Evolutionary conservation across 2,797 vertebrate species (phyloP).

Genomic region (Sparidentex hasta): DNA sequence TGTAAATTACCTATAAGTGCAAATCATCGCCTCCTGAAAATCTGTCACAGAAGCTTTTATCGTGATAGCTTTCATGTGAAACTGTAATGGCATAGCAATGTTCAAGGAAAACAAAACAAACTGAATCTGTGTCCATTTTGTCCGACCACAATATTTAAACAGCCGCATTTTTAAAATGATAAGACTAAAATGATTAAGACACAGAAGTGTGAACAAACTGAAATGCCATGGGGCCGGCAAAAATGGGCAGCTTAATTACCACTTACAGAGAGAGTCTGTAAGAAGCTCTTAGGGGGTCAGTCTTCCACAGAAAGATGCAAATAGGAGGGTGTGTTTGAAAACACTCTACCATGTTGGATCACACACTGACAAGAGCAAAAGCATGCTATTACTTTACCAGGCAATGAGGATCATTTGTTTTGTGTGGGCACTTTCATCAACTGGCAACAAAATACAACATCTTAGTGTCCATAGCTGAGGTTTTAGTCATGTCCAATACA

Average conservation of each 20-base stretch:
- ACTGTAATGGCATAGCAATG: conserved; percentile 15
- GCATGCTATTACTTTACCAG: conserved; percentile 62
- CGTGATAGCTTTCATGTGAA: neutral
- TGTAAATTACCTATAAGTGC: conserved; percentile 10
- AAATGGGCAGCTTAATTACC: conserved; percentile 71
- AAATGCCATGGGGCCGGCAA: conserved; percentile 62
- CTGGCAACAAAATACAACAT: conserved; percentile 20
- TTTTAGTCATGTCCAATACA: neutral
- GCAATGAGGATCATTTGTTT: conserved; percentile 35
- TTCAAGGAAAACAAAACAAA: conserved; percentile 23
- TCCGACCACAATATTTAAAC: conserved; percentile 45
- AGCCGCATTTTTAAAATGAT: conserved; percentile 45
- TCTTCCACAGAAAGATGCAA: conserved; percentile 58
- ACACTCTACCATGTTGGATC: conserved; percentile 66
- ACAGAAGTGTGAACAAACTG: conserved; percentile 52
- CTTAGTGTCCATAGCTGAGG: conserved; percentile 13
- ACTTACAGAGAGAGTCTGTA: conserved; percentile 50
- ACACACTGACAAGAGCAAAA: conserved; percentile 68
- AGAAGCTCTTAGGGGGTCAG: conserved; percentile 59
- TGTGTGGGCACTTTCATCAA: conserved; percentile 34
- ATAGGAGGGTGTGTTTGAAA: conserved; percentile 62
- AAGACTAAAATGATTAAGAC: conserved; percentile 53
- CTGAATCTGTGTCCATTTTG: conserved; percentile 1
- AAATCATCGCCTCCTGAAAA: conserved; percentile 17
- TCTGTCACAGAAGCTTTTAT: conserved; percentile 19